phyloP scores from a whole-genome alignment of 1,140 invertebrate species.

The Rhagoletis zephyria region DNA sequence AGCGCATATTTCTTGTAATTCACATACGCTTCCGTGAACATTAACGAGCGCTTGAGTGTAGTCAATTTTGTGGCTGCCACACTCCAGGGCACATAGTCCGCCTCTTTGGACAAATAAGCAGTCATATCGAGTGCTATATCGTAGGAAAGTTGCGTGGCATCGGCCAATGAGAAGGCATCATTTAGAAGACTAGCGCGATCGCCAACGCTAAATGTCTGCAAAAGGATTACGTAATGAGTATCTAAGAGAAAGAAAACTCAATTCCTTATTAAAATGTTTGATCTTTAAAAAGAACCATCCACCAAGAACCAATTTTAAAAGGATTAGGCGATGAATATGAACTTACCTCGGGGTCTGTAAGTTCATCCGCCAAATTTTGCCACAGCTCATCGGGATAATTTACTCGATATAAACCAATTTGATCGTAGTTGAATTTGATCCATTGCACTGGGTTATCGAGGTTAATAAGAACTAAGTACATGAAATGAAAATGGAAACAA shows the following conservation, averaged over 20 bases:
- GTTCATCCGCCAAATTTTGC: slow-evolving; percentile 77
- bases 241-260: background rate
- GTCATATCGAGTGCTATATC: slow-evolving; percentile 80
- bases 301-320: background rate
- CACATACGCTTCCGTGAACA: slow-evolving; percentile 76
- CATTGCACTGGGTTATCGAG: slow-evolving; percentile 75
- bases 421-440: slow-evolving; percentile 89
- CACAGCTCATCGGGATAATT: slow-evolving; percentile 84
- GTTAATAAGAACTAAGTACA: slow-evolving; percentile 63
- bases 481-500: background rate
- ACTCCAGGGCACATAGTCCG: slow-evolving; percentile 82
- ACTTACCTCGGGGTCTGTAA: slow-evolving; percentile 66
- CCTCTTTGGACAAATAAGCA: slow-evolving; percentile 79
- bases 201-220: slow-evolving; percentile 76
- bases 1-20: slow-evolving; percentile 78
- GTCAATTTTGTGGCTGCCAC: slow-evolving; percentile 77
- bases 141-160: slow-evolving; percentile 80
- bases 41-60: slow-evolving; percentile 70
- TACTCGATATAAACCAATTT: slow-evolving; percentile 90
- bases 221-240: too few relatives aligned
- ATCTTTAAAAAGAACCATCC: too few relatives aligned
- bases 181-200: slow-evolving; percentile 89
- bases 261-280: too few relatives aligned
- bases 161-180: slow-evolving; percentile 88
- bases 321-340: background rate